phyloP scores from a whole-genome alignment of 2,888 invertebrate genomes.

The Latrodectus hesperus region DNA sequence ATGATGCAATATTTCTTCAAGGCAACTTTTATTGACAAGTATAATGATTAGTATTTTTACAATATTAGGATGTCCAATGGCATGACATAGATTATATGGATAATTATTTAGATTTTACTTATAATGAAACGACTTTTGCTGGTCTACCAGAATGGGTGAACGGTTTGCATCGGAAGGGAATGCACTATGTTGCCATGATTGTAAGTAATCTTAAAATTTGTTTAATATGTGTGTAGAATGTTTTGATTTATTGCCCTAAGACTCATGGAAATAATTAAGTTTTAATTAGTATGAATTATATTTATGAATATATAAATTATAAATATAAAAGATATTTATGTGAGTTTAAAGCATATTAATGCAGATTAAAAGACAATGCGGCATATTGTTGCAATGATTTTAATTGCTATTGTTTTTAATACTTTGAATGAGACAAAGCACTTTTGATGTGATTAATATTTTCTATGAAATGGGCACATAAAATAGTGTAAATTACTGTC shows the following conservation, averaged over 20 bases:
- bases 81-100: conserved; percentile 66
- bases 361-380: no score
- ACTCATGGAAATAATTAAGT: no score
- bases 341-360: no score
- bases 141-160: conserved; percentile 55
- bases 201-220: conserved; percentile 45
- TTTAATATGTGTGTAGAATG: background rate
- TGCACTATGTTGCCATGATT: conserved; percentile 56
- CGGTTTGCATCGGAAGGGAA: conserved; percentile 38
- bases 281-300: background rate
- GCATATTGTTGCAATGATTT: no score
- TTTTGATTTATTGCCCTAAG: background rate
- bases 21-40: no score
- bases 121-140: conserved; percentile 31
- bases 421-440: no score
- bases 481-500: no score
- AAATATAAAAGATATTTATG: no score
- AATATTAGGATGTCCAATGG: conserved; percentile 61
- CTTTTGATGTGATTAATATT: no score
- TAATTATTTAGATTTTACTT: conserved; percentile 51
- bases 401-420: no score
- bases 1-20: no score
- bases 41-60: background rate
- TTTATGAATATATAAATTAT: background rate
- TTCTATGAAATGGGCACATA: no score